Percentiles rank a stretch among this genome's conserved stretches.
These are phyloP conservation scores for Caenorhabditis latens DNA, from an alignment of 1,140 invertebrate genomes.

Conservation along the genomic window DNA sequence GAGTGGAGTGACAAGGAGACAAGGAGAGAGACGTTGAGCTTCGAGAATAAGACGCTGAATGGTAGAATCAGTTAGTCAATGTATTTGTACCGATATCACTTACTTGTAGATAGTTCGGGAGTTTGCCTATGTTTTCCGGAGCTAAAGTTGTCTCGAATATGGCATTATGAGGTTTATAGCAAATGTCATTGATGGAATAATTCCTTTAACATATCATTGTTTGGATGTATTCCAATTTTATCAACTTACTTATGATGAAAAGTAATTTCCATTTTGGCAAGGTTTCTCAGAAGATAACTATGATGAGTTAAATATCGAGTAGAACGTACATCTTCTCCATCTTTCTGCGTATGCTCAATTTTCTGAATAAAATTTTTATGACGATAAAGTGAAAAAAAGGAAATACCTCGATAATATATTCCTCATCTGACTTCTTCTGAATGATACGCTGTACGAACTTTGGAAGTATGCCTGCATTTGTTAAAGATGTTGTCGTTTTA, in stretches of 20 bases:
- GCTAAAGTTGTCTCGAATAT: not conserved
- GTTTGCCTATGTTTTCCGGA: not conserved
- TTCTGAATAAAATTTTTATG: not conserved
- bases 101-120: not conserved
- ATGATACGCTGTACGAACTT: not conserved
- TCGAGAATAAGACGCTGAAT: conserved; percentile 15
- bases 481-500: not conserved
- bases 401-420: no score
- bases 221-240: not conserved
- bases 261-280: not conserved
- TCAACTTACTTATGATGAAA: not conserved
- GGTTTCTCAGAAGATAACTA: not conserved
- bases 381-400: no score
- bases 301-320: conserved; percentile 13
- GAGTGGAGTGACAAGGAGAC: conserved; percentile 31
- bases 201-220: not conserved
- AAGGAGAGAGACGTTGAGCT: conserved; percentile 1
- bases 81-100: not conserved
- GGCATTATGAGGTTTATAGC: conserved; percentile 11
- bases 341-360: not conserved
- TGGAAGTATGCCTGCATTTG: no score
- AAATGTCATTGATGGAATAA: not conserved
- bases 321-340: not conserved
- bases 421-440: not conserved
- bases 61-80: not conserved